Percentiles rank a stretch among this genome's conserved stretches.
phyloP scores from a whole-genome alignment of 1,140 invertebrate species.

The Andricus grossulariae region DNA sequence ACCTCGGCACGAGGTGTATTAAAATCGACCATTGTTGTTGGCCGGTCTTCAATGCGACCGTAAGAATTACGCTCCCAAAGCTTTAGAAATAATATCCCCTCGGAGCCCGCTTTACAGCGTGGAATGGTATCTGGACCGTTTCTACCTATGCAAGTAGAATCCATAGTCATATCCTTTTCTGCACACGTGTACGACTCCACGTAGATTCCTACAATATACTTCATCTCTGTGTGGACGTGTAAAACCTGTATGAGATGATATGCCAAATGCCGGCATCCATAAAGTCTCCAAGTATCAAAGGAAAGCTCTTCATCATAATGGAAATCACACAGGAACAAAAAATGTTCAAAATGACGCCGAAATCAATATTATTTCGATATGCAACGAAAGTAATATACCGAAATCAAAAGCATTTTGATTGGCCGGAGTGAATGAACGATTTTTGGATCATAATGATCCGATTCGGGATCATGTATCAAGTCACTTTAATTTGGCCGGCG shows the following conservation, averaged over 20 bases:
- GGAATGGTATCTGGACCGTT: constrained; percentile 13
- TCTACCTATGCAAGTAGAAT: constrained; percentile 2
- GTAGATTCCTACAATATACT: not conserved
- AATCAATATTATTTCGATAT: too few species aligned
- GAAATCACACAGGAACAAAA: too few species aligned
- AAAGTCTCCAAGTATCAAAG: not conserved
- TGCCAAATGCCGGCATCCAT: constrained; percentile 1
- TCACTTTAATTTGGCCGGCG: too few species aligned
- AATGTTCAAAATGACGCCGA: too few species aligned
- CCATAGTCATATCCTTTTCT: not conserved
- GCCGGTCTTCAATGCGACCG: constrained; percentile 50
- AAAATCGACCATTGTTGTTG: constrained; percentile 55
- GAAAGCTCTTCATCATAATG: too few species aligned
- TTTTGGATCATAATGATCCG: too few species aligned
- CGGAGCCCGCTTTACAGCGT: constrained; percentile 38
- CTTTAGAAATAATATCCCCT: constrained; percentile 53
- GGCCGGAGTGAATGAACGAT: too few species aligned
- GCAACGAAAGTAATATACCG: too few species aligned
- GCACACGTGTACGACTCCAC: not conserved
- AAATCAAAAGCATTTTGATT: too few species aligned
- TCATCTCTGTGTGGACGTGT: not conserved
- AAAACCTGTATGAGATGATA: not conserved
- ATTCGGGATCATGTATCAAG: too few species aligned
- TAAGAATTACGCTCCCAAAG: constrained; percentile 53
- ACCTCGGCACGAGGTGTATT: constrained; percentile 47